Evolutionary conservation across 2,113 vertebrate genomes (phyloP).

Genomic region (Rousettus leschenaultii): DNA sequence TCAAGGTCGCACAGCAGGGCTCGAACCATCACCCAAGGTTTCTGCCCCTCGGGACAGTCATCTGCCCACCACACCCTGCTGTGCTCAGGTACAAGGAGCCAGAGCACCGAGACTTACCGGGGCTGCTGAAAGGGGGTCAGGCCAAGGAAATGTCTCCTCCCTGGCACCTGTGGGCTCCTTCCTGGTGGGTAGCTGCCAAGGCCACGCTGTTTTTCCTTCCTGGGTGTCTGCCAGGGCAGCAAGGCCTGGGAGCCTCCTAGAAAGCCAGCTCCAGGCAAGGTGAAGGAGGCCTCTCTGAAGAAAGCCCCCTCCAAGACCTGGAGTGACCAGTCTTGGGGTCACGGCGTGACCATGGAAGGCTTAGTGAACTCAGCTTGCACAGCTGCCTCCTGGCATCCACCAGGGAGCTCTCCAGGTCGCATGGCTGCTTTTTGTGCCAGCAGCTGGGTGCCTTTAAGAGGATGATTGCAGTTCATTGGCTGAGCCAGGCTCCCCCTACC

Average conservation of each 20-base stretch:
- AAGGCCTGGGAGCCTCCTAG: background rate
- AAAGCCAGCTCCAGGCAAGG: background rate
- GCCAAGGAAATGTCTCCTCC: conserved; percentile 1
- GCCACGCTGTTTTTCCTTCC: conserved; percentile 37
- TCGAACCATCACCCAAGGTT: background rate
- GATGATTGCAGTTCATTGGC: conserved; percentile 13
- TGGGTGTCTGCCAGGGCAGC: conserved; percentile 30
- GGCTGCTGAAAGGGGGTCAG: background rate
- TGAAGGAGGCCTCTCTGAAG: background rate
- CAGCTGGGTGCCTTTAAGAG: conserved; percentile 56
- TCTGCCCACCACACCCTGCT: background rate
- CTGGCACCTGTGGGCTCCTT: background rate
- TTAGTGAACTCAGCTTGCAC: background rate
- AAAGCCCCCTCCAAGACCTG: background rate
- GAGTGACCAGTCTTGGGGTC: background rate
- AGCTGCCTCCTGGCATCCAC: background rate
- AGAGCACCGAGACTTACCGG: conserved; percentile 45
- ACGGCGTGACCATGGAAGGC: background rate
- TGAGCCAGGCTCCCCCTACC: background rate
- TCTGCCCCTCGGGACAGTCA: background rate
- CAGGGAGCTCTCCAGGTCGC: background rate
- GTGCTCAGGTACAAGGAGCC: background rate
- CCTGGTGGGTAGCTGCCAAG: conserved; percentile 25
- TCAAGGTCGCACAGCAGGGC: background rate
- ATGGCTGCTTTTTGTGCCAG: conserved; percentile 3